Percentiles rank a stretch among this genome's conserved stretches.
These are phyloP conservation scores for Malurus splendens DNA, from an alignment of 2,797 vertebrate genomes.

Conservation along the genomic window DNA sequence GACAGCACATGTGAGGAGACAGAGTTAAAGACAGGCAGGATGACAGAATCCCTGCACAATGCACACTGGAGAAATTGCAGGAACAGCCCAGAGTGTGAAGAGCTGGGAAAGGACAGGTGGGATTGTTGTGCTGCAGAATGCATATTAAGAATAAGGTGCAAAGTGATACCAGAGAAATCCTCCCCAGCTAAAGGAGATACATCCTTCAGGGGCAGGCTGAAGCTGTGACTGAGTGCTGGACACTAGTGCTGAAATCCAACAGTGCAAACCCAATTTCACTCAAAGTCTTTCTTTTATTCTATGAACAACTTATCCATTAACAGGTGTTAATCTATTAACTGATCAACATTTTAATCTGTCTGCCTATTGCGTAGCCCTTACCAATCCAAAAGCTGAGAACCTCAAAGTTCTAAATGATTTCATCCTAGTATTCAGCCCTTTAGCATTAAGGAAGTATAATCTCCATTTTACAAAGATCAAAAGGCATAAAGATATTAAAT, in stretches of 20 bases:
- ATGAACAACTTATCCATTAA: not conserved
- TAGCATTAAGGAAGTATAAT: not conserved
- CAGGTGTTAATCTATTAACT: not conserved
- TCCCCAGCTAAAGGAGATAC: not conserved
- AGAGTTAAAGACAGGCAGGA: not conserved
- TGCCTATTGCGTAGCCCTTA: rapidly evolving
- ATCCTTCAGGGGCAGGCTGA: not conserved
- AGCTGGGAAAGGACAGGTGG: not conserved
- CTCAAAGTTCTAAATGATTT: not conserved
- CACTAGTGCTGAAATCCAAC: not conserved
- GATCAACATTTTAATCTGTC: not conserved
- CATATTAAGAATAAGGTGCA: not conserved
- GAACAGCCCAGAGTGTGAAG: not conserved
- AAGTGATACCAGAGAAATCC: not conserved
- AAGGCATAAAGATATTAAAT: not conserved
- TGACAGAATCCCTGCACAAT: not conserved
- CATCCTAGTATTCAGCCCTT: not conserved
- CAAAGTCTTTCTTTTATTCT: not conserved
- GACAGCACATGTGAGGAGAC: not conserved
- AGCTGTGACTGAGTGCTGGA: not conserved
- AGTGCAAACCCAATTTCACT: not conserved
- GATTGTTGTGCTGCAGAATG: not conserved
- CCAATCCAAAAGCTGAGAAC: not conserved
- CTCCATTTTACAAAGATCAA: not conserved
- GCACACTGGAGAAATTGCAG: not conserved